Evolutionary conservation across 2,888 invertebrate species (phyloP).

Genomic region (Apamea anceps): DNA sequence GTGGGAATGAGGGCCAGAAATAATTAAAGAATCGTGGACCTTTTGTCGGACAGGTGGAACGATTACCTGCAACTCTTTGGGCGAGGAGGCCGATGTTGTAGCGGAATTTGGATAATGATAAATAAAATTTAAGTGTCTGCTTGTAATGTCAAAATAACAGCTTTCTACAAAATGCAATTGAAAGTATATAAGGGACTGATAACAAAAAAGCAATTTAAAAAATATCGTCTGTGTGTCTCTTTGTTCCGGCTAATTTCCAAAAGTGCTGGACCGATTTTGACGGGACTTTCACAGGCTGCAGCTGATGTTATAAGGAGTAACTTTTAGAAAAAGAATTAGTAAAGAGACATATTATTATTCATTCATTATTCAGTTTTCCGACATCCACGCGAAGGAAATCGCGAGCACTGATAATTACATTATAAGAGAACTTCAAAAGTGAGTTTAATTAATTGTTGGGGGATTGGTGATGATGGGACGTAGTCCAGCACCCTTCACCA

Average conservation of each 20-base stretch:
- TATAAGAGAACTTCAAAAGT: not conserved
- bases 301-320: not conserved
- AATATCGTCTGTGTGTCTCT: not conserved
- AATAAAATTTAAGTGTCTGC: too few species aligned
- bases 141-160: too few species aligned
- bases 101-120: not conserved
- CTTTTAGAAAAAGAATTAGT: not conserved
- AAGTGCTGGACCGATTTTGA: not conserved
- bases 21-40: not conserved
- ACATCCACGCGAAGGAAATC: not conserved
- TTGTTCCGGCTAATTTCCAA: not conserved
- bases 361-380: not conserved
- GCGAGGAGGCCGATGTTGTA: not conserved
- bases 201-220: too few species aligned
- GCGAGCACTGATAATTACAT: not conserved
- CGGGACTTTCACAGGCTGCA: not conserved
- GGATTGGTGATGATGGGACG: not conserved
- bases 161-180: too few species aligned
- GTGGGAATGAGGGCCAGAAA: not conserved
- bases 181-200: too few species aligned
- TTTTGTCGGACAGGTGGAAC: not conserved
- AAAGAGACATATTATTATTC: not conserved
- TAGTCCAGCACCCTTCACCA: not conserved
- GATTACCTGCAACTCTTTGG: not conserved
- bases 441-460: not conserved